Evolutionary conservation across 2,888 invertebrate genomes (phyloP).

Genomic region (Epistrophe grossulariae): DNA sequence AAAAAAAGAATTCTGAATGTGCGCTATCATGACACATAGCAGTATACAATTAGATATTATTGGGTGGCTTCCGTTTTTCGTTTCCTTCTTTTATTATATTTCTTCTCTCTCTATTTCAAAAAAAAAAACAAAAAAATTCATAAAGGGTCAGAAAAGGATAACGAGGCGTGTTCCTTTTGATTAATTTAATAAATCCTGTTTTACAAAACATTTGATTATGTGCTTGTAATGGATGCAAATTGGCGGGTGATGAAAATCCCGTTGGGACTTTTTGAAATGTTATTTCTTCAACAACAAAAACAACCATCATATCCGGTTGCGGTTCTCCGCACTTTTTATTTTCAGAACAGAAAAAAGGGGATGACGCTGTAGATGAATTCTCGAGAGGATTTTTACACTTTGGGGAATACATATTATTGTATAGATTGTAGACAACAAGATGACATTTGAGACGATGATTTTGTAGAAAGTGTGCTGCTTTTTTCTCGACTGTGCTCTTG

Average conservation of each 20-base stretch:
- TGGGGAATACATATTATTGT: conserved; percentile 59
- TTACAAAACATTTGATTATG: conserved; percentile 68
- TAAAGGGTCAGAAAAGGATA: conserved; percentile 7
- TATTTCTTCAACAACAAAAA: conserved; percentile 53
- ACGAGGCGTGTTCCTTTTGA: conserved; percentile 54
- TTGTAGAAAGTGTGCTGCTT: conserved; percentile 59
- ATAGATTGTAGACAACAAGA: conserved; percentile 19
- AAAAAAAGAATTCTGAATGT: conserved; percentile 58
- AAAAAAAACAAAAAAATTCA: not conserved
- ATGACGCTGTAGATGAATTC: conserved; percentile 32
- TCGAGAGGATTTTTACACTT: conserved; percentile 62
- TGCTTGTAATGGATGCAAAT: conserved; percentile 71
- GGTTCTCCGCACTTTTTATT: conserved; percentile 47
- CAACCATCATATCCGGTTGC: conserved; percentile 72
- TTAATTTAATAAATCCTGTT: conserved; percentile 72
- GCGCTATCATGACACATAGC: conserved; percentile 48
- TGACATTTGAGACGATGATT: conserved; percentile 64
- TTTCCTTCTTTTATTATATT: not conserved
- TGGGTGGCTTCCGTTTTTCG: conserved; percentile 50
- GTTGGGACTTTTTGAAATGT: conserved; percentile 62
- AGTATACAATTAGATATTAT: conserved; percentile 39
- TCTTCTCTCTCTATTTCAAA: not conserved
- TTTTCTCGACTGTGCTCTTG: not conserved
- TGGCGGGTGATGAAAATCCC: conserved; percentile 69
- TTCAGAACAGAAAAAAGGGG: conserved; percentile 4